Conservation (phyloP, 2,113 vertebrate genomes). For the Piprites chloris region DNA sequence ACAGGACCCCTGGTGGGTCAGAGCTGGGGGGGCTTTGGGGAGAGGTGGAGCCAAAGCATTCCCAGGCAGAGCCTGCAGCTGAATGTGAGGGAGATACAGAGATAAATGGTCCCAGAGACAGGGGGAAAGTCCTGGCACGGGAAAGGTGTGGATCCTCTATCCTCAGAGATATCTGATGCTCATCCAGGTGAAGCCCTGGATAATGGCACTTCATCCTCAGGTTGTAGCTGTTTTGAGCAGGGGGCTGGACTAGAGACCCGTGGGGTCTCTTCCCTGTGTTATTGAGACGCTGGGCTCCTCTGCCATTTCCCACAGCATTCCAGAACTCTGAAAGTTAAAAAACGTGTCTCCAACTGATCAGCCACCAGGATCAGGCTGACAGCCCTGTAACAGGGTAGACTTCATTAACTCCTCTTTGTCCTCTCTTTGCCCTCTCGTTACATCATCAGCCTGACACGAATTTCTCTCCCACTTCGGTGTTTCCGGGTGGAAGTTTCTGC, state of each 20-base stretch:
- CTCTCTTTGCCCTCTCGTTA: neutral
- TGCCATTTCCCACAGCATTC: neutral
- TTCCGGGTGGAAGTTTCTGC: accelerated
- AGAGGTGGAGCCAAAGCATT: neutral
- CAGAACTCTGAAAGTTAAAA: neutral
- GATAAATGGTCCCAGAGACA: neutral
- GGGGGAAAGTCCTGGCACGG: neutral
- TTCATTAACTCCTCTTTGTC: neutral
- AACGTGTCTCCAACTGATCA: accelerated
- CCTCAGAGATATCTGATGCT: accelerated
- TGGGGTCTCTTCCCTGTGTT: neutral
- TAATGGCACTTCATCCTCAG: neutral
- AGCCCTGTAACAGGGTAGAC: neutral
- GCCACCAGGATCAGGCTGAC: neutral
- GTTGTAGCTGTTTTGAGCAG: no score
- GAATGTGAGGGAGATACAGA: neutral
- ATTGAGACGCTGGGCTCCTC: accelerated
- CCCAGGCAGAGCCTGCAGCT: neutral
- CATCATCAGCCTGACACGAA: neutral
- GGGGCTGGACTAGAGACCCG: neutral
- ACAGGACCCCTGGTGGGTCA: neutral
- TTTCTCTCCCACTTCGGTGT: neutral
- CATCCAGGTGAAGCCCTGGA: neutral
- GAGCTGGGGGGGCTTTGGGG: neutral
- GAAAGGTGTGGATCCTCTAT: neutral